Conservation (phyloP, 2,888 invertebrate genomes). For the Smittia aterrima region DNA sequence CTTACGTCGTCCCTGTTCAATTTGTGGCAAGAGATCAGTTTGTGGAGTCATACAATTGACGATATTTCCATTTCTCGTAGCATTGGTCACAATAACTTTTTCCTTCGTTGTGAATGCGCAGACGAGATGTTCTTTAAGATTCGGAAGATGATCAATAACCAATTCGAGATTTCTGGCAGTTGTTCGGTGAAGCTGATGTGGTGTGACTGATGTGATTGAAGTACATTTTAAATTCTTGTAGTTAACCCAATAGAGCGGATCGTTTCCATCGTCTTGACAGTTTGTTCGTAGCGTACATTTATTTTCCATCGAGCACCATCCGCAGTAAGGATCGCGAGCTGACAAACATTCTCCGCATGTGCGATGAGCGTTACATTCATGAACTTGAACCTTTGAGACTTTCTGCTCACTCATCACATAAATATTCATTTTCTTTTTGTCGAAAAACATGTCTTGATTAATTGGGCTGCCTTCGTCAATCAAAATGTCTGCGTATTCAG, state of each 20-base stretch:
- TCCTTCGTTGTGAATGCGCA: slow-evolving; percentile 93
- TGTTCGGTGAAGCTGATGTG: slow-evolving; percentile 87
- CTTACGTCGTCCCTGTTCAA: slow-evolving; percentile 83
- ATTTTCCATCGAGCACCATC: slow-evolving; percentile 95
- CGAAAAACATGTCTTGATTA: slow-evolving; percentile 88
- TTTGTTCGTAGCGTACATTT: slow-evolving; percentile 90
- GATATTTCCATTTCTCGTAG: slow-evolving; percentile 83
- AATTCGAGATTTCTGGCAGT: slow-evolving; percentile 91
- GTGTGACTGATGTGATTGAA: slow-evolving; percentile 87
- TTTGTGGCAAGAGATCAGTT: slow-evolving; percentile 88
- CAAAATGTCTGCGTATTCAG: slow-evolving; percentile 84
- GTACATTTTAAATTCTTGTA: slow-evolving; percentile 97
- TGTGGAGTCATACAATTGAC: slow-evolving; percentile 95
- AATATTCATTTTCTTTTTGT: slow-evolving; percentile 84
- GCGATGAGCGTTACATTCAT: slow-evolving; percentile 87
- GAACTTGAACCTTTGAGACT: slow-evolving; percentile 92
- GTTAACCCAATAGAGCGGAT: slow-evolving; percentile 92
- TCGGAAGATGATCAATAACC: slow-evolving; percentile 93
- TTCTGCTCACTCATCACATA: slow-evolving; percentile 91
- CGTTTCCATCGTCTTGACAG: slow-evolving; percentile 88
- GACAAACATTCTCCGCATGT: slow-evolving; percentile 90
- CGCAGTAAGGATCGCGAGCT: slow-evolving; percentile 94
- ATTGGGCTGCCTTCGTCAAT: slow-evolving; percentile 81
- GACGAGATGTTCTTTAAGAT: slow-evolving; percentile 81
- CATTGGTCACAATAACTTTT: slow-evolving; percentile 80